phyloP scores from a whole-genome alignment of 2,113 vertebrate species.

The Oophaga pumilio region DNA sequence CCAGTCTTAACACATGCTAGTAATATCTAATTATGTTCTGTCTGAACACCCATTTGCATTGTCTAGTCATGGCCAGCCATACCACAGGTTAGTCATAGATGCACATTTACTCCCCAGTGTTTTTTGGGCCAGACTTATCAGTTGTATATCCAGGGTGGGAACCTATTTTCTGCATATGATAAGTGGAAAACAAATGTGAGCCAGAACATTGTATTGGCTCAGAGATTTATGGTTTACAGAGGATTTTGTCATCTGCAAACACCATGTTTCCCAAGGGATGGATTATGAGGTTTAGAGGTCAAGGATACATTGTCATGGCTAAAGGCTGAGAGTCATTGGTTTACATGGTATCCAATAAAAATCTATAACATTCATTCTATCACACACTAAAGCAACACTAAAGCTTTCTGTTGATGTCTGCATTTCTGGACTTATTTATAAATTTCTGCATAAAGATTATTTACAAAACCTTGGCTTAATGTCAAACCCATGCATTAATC shows the following conservation, averaged over 20 bases:
- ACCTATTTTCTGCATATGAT: neutral
- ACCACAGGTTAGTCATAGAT: neutral
- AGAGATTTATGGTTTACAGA: neutral
- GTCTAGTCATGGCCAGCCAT: too few species aligned
- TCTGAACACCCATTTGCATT: too few species aligned
- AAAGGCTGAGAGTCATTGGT: neutral
- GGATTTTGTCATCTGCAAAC: too few species aligned
- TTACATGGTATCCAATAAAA: neutral
- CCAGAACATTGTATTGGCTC: neutral
- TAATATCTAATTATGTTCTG: too few species aligned
- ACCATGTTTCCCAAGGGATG: too few species aligned
- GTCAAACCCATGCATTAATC: too few species aligned
- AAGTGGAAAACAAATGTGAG: neutral
- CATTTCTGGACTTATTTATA: neutral
- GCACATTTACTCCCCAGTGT: neutral
- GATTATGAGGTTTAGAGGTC: neutral
- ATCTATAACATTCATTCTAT: neutral
- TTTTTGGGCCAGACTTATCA: too few species aligned
- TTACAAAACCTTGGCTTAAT: neutral
- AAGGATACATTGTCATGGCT: neutral
- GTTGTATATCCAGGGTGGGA: neutral
- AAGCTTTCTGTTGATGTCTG: neutral
- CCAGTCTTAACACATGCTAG: too few species aligned
- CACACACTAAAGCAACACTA: neutral
- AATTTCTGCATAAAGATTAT: neutral